Evolutionary conservation across 2,797 vertebrate genomes (phyloP), one percentile per base, ranked within the genome.

Genomic region (Silurus aristotelis): DNA sequence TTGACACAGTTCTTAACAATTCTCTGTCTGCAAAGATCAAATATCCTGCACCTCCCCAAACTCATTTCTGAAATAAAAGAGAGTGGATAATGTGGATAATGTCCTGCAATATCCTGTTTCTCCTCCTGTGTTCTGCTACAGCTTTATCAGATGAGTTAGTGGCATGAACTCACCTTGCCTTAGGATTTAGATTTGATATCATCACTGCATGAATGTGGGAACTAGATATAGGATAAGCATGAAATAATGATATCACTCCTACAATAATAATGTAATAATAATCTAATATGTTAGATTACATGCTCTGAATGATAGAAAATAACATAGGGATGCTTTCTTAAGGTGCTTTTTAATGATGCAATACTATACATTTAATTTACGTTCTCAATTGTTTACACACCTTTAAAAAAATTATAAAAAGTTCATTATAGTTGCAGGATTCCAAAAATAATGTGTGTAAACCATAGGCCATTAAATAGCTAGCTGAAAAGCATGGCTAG

Each of bases 11-110:
- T 31, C 19, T 58, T 12, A 63, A 43, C 58, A 63, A 0, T n/a
- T 15, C 77, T 15, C 12, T n/a, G 13, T 46, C 58, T 8, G 61
- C 13, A 67, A 80, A 38, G 27, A 14, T 83, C 61, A 48, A 75
- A 79, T 81, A 75, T 60, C 43, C 22, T 46, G 22, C 17, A 20
- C 43, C 70, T n/a, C 64, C 22, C 80, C 63, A 55, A 85, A 66
- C 83, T 48, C 5, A 60, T 77, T 79, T 48, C 43, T 27, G 6
- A 83, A 56, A 83, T 79, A 52, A 80, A 83, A 72, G 38, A 56
- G 22, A 1, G 64, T 63, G 77, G 58, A 79, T 61, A 38, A 61
- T 14, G 19, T 78, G 81, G 87, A 85, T 87, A 78, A 68, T 17
- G 55, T 72, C 48, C 52, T 75, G 13, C 10, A 72, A 77, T 73